A percentile compares a stretch with the other conserved stretches of the same genome.
These are phyloP conservation scores for Cancer borealis DNA, from an alignment of 2,888 invertebrate genomes.

Conservation along the genomic window DNA sequence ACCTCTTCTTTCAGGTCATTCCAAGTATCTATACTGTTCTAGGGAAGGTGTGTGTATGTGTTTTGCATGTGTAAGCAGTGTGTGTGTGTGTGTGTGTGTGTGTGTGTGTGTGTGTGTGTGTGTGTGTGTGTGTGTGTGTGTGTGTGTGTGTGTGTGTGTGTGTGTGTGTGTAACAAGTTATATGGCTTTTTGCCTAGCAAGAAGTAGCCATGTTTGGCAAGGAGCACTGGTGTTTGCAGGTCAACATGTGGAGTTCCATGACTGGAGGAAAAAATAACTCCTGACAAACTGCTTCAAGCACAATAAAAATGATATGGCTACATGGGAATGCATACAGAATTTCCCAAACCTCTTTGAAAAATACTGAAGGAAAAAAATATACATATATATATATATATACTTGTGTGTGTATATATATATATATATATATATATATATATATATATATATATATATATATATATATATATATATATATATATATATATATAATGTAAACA, in stretches of 20 bases:
- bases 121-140: conserved; percentile 39
- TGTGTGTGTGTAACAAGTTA: not conserved
- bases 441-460: no score
- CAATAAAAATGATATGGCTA: not conserved
- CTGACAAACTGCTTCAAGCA: conserved; percentile 22
- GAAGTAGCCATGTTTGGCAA: not conserved
- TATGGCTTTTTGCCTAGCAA: not conserved
- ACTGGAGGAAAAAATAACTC: not conserved
- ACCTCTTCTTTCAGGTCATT: no score
- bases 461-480: not conserved
- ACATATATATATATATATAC: no score
- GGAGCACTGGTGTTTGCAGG: not conserved
- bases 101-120: conserved; percentile 1
- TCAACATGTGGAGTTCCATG: not conserved
- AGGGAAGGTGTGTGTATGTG: not conserved
- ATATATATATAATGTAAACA: no score
- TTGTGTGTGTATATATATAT: no score
- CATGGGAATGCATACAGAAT: not conserved
- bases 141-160: conserved; percentile 30
- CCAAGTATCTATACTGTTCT: no score
- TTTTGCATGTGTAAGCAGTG: no score
- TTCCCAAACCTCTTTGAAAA: not conserved
- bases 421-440: no score
- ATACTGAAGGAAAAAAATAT: no score
- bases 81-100: conserved; percentile 1